phyloP scores from a whole-genome alignment of 2,888 invertebrate species.

The Rotaria socialis region DNA sequence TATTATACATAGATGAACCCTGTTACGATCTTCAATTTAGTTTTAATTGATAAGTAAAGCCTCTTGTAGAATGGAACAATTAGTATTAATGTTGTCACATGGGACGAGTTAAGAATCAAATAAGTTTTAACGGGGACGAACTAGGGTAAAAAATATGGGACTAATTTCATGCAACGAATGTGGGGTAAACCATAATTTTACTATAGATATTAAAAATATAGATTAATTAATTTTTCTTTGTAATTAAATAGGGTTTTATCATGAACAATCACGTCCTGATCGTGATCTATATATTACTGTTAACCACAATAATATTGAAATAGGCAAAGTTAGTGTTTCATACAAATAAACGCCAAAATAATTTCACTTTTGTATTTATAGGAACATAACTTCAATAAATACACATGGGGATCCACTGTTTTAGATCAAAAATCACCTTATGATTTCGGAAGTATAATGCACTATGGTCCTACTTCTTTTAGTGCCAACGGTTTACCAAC shows the following conservation, averaged over 20 bases:
- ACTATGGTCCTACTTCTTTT: conserved; percentile 66
- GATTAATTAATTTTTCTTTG: conserved; percentile 61
- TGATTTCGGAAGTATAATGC: conserved; percentile 75
- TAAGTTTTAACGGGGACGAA: too few species aligned
- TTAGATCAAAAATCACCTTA: conserved; percentile 66
- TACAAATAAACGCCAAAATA: background rate
- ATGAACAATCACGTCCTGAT: conserved; percentile 47
- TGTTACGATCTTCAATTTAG: too few species aligned
- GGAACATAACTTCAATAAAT: conserved; percentile 62
- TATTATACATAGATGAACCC: too few species aligned
- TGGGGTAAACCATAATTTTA: too few species aligned
- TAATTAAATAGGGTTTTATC: conserved; percentile 36
- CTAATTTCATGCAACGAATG: too few species aligned
- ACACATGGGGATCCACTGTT: conserved; percentile 52
- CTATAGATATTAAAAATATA: conserved; percentile 63
- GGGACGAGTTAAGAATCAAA: too few species aligned
- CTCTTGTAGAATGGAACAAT: too few species aligned
- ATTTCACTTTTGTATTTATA: conserved; percentile 54
- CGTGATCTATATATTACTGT: conserved; percentile 41
- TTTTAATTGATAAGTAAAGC: too few species aligned
- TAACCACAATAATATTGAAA: conserved; percentile 20
- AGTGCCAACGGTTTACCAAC: conserved; percentile 61
- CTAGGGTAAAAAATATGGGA: too few species aligned
- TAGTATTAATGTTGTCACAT: too few species aligned
- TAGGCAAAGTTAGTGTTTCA: background rate